Conservation (phyloP, 2,797 vertebrate genomes). For the Anguilla obscura region DNA sequence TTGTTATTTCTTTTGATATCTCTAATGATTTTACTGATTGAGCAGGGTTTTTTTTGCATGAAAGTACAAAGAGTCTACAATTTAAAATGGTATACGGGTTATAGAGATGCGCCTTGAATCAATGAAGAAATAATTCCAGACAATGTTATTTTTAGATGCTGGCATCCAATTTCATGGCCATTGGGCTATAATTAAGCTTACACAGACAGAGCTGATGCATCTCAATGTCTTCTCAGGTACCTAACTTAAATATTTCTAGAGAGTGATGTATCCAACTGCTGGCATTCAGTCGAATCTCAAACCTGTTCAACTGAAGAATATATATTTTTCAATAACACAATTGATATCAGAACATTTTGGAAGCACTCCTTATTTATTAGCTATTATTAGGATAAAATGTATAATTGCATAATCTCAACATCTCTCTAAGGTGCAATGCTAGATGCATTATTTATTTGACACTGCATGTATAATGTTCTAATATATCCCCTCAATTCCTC, state of each 20-base stretch:
- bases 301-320: not conserved
- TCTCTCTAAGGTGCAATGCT: constrained; percentile 20
- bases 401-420: constrained; percentile 23
- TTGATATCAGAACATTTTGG: not conserved
- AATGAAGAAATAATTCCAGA: too few relatives aligned
- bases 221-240: too few relatives aligned
- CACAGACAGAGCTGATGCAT: too few relatives aligned
- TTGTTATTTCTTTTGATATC: too few relatives aligned
- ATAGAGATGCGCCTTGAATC: too few relatives aligned
- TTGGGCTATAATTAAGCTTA: too few relatives aligned
- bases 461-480: constrained; percentile 15
- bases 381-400: constrained; percentile 25
- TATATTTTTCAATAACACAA: not conserved
- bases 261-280: not conserved
- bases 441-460: constrained; percentile 30
- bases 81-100: too few relatives aligned
- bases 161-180: too few relatives aligned
- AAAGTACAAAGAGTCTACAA: too few relatives aligned
- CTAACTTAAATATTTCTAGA: not conserved
- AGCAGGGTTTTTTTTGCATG: too few relatives aligned
- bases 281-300: not conserved
- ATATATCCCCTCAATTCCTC: not conserved
- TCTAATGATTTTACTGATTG: too few relatives aligned
- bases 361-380: not conserved
- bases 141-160: too few relatives aligned